A percentile compares a stretch with the other conserved stretches of the same genome.
Conservation (phyloP, 1,140 invertebrate genomes). For the Holcopasites calliopsidis region DNA sequence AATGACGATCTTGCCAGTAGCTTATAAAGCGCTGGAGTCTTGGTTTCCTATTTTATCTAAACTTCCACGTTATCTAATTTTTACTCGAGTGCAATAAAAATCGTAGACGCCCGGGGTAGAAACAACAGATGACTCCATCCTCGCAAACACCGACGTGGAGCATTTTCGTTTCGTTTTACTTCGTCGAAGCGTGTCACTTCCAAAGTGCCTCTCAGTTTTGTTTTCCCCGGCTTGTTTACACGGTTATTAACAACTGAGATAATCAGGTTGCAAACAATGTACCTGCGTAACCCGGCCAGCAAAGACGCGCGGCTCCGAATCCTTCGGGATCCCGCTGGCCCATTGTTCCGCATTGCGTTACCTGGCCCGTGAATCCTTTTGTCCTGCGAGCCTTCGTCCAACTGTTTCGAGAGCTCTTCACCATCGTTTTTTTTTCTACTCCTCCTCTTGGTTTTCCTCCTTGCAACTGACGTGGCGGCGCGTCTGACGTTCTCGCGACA, state of each 20-base stretch:
- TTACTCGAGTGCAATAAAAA: too few species aligned
- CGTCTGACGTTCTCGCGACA: background rate
- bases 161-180: background rate
- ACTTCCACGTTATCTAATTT: too few species aligned
- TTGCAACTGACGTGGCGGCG: background rate
- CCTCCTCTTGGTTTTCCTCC: background rate
- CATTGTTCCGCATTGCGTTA: slow-evolving; percentile 37
- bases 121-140: background rate
- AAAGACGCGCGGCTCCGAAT: slow-evolving; percentile 6
- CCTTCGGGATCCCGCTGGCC: slow-evolving; percentile 26
- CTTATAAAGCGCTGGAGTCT: too few species aligned
- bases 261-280: slow-evolving; percentile 49
- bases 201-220: background rate
- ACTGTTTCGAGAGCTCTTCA: slow-evolving; percentile 42
- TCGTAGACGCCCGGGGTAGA: background rate
- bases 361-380: slow-evolving; percentile 45
- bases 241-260: slow-evolving; percentile 48
- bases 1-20: too few species aligned
- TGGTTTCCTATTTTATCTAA: too few species aligned
- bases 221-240: slow-evolving; percentile 38
- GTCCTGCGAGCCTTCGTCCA: slow-evolving; percentile 16
- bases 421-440: slow-evolving; percentile 35
- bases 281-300: slow-evolving; percentile 7
- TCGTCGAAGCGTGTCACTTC: too few species aligned
- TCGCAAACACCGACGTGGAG: background rate